Evolutionary conservation across 2,888 invertebrate species (phyloP).

Genomic region (Latrodectus elegans): DNA sequence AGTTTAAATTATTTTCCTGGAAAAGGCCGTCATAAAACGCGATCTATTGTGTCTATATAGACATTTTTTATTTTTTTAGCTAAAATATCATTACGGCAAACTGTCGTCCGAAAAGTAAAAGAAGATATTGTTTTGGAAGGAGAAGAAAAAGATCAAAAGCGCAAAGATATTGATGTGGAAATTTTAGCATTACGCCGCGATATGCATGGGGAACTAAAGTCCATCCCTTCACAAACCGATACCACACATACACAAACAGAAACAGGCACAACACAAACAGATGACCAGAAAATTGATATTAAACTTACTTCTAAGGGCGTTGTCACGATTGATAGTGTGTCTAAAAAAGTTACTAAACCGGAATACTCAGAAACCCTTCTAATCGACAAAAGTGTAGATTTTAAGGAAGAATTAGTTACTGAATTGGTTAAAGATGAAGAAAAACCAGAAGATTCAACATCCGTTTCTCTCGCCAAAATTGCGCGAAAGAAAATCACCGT

Average conservation of each 20-base stretch:
- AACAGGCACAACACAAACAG: conserved; percentile 39
- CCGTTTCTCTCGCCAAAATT: not conserved
- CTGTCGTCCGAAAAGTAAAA: conserved; percentile 38
- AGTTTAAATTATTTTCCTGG: not conserved
- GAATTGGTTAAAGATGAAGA: conserved; percentile 18
- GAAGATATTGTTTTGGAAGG: conserved; percentile 11
- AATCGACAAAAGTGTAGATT: not conserved
- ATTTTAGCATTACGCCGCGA: conserved; percentile 4
- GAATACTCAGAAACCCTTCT: conserved; percentile 21
- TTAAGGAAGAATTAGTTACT: conserved; percentile 8
- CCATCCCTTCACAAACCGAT: conserved; percentile 14
- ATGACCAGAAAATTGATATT: conserved; percentile 39
- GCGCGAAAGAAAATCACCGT: not conserved
- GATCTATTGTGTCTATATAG: conserved; percentile 24
- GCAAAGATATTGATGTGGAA: conserved; percentile 24
- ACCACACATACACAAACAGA: conserved; percentile 41
- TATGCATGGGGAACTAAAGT: conserved; percentile 43
- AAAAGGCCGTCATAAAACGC: conserved; percentile 56
- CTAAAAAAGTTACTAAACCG: conserved; percentile 24
- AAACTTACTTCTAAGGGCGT: conserved; percentile 34
- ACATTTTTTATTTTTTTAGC: conserved; percentile 52
- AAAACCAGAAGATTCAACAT: conserved; percentile 15
- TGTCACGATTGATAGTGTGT: conserved; percentile 34
- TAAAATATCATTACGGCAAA: conserved; percentile 23
- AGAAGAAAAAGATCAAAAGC: conserved; percentile 34